Evolutionary conservation across 2,113 vertebrate genomes (phyloP), one percentile per base, ranked within the genome.

Genomic region (Poeciliopsis occidentalis): DNA sequence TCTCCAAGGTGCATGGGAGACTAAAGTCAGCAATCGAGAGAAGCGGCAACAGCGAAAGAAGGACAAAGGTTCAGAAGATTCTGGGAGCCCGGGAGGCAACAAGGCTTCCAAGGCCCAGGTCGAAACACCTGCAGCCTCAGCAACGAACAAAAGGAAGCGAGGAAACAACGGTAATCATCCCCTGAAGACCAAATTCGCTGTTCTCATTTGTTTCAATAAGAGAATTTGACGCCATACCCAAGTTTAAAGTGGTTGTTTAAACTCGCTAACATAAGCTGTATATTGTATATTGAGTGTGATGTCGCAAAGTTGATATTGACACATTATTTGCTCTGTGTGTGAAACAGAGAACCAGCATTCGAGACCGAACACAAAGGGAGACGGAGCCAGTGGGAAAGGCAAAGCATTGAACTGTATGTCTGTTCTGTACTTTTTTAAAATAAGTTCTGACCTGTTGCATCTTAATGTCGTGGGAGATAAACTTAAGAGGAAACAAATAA

Each of bases 11-110:
- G 80, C 95, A 31, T 99, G 98, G 98, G 97, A 98, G 93, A 99
- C 97, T 15, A 99, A 98, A 94, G 96, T 99, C 86, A 99, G 98
- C 92, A 97, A 97, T 92, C 94, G 96, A 87, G 98, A 99, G 85
- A 99, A 96, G 86, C 95, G 94, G 34, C 97, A 99, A 82, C 97
- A 97, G 85, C 97, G 97, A 84, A 96, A 96, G 83, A 96, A 97
- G 78, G 97, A 99, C 89, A 97, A 96, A 85, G 95, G 95, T 69
- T 79, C 96, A 32, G 96, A 97, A 0, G 96, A 96, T 78, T 91
- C 95, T 57, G 94, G 95, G 79, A 91, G 95, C 75, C 94, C 95
- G 60, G 93, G 92, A 41, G 76, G 93, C 82, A 26, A 69, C 22
- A 94, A 91, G 75, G 51, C 86, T 47, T 82, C 92, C 67, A 87